Percentiles rank a stretch among this genome's conserved stretches.
phyloP scores from a whole-genome alignment of 2,888 invertebrate species.

The Archips xylosteana region DNA sequence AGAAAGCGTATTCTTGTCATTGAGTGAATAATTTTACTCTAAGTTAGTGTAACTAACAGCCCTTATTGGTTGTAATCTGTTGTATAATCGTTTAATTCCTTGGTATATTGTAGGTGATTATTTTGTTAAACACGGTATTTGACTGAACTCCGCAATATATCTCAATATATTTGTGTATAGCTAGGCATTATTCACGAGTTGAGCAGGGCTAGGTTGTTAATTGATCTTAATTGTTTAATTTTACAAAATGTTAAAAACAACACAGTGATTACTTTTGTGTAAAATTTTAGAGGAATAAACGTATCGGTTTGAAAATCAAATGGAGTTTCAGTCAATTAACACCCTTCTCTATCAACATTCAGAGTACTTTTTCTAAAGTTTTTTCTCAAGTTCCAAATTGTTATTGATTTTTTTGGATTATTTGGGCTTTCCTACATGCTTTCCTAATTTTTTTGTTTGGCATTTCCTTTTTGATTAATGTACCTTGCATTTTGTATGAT shows the following conservation, averaged over 20 bases:
- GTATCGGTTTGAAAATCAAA: conserved; percentile 76
- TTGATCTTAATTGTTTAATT: conserved; percentile 72
- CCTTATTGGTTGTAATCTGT: conserved; percentile 58
- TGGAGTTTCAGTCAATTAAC: conserved; percentile 86
- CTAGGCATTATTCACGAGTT: conserved; percentile 64
- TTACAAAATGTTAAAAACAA: conserved; percentile 74
- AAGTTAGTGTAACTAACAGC: conserved; percentile 57
- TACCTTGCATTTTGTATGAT: conserved; percentile 41
- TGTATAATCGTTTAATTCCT: conserved; percentile 53
- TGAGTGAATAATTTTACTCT: conserved; percentile 70
- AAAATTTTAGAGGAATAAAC: conserved; percentile 82
- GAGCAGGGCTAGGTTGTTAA: conserved; percentile 83
- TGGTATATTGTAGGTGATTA: conserved; percentile 56
- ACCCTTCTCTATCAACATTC: conserved; percentile 79
- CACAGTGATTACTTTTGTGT: conserved; percentile 73
- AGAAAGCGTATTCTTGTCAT: conserved; percentile 74
- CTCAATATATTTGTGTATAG: conserved; percentile 64
- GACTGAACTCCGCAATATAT: conserved; percentile 81
- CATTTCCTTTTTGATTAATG: conserved; percentile 38
- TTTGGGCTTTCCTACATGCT: conserved; percentile 36
- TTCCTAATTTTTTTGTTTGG: conserved; percentile 38
- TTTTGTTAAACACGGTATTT: conserved; percentile 67
- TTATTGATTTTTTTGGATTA: conserved; percentile 33
- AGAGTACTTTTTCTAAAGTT: conserved; percentile 37
- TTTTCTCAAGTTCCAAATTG: conserved; percentile 53